Percentiles rank a stretch among this genome's conserved stretches.
phyloP scores from a whole-genome alignment of 2,888 invertebrate species.

The Melikaiella ostensackeni region DNA sequence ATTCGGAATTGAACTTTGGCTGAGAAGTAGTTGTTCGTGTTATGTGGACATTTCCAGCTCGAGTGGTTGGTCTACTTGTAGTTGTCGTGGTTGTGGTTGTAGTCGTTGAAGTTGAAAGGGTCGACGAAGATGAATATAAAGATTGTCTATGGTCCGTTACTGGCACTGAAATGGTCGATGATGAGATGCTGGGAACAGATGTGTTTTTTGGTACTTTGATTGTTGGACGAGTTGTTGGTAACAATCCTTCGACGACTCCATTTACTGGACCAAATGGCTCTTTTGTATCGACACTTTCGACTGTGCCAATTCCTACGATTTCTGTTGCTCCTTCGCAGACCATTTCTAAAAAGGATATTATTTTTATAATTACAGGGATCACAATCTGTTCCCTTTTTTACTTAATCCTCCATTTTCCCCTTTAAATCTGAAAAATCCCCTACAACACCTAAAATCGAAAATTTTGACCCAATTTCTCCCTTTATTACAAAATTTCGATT shows the following conservation, averaged over 20 bases:
- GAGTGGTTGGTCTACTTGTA: constrained; percentile 62
- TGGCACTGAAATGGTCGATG: constrained; percentile 71
- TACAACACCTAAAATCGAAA: too few species aligned
- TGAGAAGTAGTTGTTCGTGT: constrained; percentile 69
- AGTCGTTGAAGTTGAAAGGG: constrained; percentile 73
- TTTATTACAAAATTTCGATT: too few species aligned
- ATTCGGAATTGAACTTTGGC: constrained; percentile 56
- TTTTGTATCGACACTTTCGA: constrained; percentile 79
- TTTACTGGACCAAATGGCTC: constrained; percentile 70
- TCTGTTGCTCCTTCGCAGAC: constrained; percentile 76
- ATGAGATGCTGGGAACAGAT: constrained; percentile 45
- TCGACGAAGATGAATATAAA: constrained; percentile 67
- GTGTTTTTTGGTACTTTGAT: constrained; percentile 68
- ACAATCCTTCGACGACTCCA: constrained; percentile 74
- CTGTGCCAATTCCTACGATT: constrained; percentile 79
- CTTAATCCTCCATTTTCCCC: too few species aligned
- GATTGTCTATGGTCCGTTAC: constrained; percentile 78
- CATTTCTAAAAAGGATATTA: constrained; percentile 70
- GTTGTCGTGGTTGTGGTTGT: constrained; percentile 56
- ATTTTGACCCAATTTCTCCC: too few species aligned
- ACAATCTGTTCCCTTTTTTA: too few species aligned
- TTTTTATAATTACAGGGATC: constrained; percentile 1
- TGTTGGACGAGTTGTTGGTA: constrained; percentile 68
- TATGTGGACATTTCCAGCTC: constrained; percentile 72
- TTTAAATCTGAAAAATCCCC: too few species aligned